A percentile compares a stretch with the other conserved stretches of the same genome.
Conservation (phyloP, 2,888 invertebrate genomes). For the Ptycholaimellus sp. region DNA sequence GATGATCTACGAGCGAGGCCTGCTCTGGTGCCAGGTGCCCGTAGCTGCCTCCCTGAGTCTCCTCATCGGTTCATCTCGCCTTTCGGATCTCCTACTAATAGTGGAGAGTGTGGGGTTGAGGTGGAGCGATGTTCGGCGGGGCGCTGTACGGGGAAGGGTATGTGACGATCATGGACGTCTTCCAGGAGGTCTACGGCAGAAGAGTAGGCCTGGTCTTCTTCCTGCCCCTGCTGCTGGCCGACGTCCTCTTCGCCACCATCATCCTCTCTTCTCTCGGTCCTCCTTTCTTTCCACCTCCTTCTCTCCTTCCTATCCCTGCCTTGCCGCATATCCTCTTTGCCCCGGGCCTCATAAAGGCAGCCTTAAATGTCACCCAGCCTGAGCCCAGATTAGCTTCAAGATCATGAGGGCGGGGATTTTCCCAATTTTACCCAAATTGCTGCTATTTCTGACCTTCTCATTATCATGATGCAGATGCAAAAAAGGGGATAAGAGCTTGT, state of each 20-base stretch:
- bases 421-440: no score
- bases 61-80: neutral
- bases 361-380: no score
- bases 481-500: no score
- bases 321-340: no score
- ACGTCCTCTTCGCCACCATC: neutral
- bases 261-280: constrained; percentile 1
- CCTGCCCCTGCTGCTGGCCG: constrained; percentile 1
- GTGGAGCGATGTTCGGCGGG: neutral
- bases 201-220: neutral
- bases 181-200: constrained; percentile 2
- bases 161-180: constrained; percentile 2
- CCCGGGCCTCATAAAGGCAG: no score
- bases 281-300: neutral
- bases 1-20: constrained; percentile 1
- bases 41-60: constrained; percentile 1
- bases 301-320: neutral
- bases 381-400: no score
- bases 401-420: no score
- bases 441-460: no score
- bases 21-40: constrained; percentile 4
- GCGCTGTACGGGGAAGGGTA: constrained; percentile 1
- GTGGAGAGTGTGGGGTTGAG: no score
- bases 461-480: no score
- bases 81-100: neutral